Percentiles rank a stretch among this genome's conserved stretches.
Conservation (phyloP, 2,113 vertebrate species). For the Oenanthe melanoleuca region DNA sequence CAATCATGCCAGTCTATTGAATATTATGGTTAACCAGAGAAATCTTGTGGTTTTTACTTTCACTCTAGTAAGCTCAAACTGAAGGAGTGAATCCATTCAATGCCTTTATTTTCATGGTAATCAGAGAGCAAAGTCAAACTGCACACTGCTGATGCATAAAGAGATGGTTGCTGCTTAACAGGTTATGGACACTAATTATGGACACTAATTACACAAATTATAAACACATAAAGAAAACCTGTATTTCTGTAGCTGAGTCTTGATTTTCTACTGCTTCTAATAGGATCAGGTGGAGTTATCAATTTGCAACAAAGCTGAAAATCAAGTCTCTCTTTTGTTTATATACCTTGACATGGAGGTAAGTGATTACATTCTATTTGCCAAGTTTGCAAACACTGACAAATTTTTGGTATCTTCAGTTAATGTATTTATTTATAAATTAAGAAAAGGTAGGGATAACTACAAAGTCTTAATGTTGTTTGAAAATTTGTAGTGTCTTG, state of each 20-base stretch:
- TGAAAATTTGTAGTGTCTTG: neutral
- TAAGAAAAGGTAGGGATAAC: neutral
- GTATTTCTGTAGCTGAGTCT: neutral
- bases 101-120: neutral
- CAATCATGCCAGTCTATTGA: rapidly evolving
- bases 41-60: neutral
- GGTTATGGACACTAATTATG: too few relatives aligned
- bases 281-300: neutral
- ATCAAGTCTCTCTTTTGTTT: neutral
- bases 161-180: neutral
- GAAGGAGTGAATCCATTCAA: neutral
- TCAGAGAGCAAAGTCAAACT: neutral
- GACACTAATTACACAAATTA: neutral
- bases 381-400: neutral
- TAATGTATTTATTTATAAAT: neutral
- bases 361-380: neutral
- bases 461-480: neutral
- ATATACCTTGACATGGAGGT: neutral
- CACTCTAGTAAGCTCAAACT: neutral
- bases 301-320: neutral
- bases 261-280: neutral
- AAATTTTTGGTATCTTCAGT: neutral
- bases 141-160: neutral
- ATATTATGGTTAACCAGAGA: neutral
- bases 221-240: neutral